phyloP scores from a whole-genome alignment of 2,888 invertebrate species.

The Scaeva pyrastri region DNA sequence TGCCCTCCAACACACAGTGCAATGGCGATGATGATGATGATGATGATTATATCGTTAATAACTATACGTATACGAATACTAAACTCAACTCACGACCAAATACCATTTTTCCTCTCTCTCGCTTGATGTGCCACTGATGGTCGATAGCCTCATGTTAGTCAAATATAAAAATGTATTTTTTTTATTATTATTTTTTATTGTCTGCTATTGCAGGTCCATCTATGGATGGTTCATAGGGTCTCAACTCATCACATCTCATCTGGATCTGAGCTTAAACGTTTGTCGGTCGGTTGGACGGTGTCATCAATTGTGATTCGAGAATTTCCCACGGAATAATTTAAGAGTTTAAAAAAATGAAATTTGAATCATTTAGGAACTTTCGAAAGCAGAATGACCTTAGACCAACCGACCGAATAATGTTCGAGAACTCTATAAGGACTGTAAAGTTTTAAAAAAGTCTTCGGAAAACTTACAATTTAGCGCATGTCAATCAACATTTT shows the following conservation, averaged over 20 bases:
- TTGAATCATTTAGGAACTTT: not conserved
- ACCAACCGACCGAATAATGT: too few relatives aligned
- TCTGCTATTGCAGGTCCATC: slow-evolving; percentile 47
- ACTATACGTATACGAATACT: not conserved
- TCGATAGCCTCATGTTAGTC: slow-evolving; percentile 39
- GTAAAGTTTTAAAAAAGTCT: too few relatives aligned
- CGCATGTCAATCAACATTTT: too few relatives aligned
- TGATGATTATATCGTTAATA: slow-evolving; percentile 38
- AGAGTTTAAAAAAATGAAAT: not conserved
- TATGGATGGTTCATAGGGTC: slow-evolving; percentile 60
- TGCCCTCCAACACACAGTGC: slow-evolving; percentile 56
- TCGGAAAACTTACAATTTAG: too few relatives aligned
- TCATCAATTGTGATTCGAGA: slow-evolving; percentile 51
- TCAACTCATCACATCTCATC: slow-evolving; percentile 15
- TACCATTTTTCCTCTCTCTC: not conserved
- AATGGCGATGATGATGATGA: slow-evolving; percentile 12
- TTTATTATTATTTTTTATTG: slow-evolving; percentile 21
- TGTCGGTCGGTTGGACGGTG: slow-evolving; percentile 21
- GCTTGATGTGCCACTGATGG: not conserved
- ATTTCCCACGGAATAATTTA: slow-evolving; percentile 58
- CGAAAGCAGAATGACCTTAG: too few relatives aligned
- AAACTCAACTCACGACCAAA: not conserved
- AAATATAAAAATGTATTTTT: not conserved
- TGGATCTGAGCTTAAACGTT: slow-evolving; percentile 24
- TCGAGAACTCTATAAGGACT: too few relatives aligned